phyloP scores from a whole-genome alignment of 2,113 vertebrate genomes.

The Phalacrocorax pelagicus region DNA sequence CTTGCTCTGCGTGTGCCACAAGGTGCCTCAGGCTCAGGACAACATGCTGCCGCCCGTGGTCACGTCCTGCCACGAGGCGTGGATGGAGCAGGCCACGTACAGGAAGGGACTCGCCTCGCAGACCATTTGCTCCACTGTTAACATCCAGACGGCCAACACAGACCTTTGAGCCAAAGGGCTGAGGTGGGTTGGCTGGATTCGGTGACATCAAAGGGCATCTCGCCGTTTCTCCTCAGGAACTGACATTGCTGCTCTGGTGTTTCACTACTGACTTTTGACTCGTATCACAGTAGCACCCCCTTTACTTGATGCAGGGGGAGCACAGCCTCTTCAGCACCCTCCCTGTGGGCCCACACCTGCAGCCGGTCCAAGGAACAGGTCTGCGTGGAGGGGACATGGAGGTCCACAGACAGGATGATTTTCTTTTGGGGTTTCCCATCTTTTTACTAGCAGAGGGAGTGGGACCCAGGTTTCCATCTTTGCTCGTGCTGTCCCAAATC shows the following conservation, averaged over 20 bases:
- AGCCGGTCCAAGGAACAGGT: neutral
- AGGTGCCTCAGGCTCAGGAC: neutral
- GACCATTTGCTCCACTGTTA: neutral
- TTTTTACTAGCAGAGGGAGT: neutral
- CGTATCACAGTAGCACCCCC: neutral
- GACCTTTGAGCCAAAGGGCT: neutral
- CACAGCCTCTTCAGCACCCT: neutral
- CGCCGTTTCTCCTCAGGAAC: neutral
- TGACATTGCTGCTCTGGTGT: accelerated
- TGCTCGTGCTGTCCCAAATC: accelerated
- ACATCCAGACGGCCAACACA: neutral
- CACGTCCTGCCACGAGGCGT: neutral
- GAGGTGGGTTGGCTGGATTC: neutral
- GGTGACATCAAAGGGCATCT: neutral
- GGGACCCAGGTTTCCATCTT: accelerated
- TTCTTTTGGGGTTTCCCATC: neutral
- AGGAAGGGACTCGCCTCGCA: neutral
- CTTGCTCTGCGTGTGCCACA: constrained; percentile 23
- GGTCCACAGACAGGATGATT: neutral
- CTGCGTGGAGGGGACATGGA: accelerated
- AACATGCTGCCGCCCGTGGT: neutral
- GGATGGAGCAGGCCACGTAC: neutral
- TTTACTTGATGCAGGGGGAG: neutral
- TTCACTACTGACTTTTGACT: neutral
- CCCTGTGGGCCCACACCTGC: neutral